Base-by-base conservation (phyloP, 2,113 vertebrate genomes). In the Grammomys dolichurus region DNA sequence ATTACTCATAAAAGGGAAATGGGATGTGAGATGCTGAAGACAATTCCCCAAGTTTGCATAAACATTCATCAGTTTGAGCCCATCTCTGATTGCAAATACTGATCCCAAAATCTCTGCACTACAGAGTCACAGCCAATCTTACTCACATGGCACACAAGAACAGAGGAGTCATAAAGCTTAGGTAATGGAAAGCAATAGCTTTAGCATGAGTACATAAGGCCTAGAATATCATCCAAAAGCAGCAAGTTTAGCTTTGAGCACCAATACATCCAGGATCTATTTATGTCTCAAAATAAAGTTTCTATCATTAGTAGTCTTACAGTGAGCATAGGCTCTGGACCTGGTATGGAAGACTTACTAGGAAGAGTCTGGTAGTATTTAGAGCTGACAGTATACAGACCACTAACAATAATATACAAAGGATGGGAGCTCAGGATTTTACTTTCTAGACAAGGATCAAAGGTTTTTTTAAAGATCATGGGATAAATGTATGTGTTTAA, bases 1-100 rank as follows among this genome's bases (percentile, higher is more conserved):
- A 7, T 88, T 77, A 54, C 63, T 90, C 76, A 91, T 65, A 89
- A 97, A 89, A 81, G 31, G 13, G 60, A 96, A 84, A 16, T 77
- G 24, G 65, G 22, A 60, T 54, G 60, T 1, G 77, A 90, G 85
- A 75, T 92, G 17, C 36, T 91, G 88, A 46, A 81, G 58, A 86
- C 82, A 94, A 75, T 6, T 94, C 3, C 1, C 48, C 11, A 81
- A 89, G 16, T 3, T 87, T 72, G 40, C 1, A 43, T 0, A 88
- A n/a, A 0, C 33, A 75, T 81, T 90, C 5, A 84, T 51, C 82
- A 19, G 14, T 93, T 94, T 58, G 51, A 76, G 72, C 0, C 6
- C 7, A 54, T 92, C 31, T 80, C 75, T 93, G 51, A n/a, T 90
- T 84, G 17, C 10, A 90, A 95, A 87, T n/a, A 40, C 33, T 63